Evolutionary conservation across 1,140 invertebrate species (phyloP).

Genomic region (Asobara japonica): DNA sequence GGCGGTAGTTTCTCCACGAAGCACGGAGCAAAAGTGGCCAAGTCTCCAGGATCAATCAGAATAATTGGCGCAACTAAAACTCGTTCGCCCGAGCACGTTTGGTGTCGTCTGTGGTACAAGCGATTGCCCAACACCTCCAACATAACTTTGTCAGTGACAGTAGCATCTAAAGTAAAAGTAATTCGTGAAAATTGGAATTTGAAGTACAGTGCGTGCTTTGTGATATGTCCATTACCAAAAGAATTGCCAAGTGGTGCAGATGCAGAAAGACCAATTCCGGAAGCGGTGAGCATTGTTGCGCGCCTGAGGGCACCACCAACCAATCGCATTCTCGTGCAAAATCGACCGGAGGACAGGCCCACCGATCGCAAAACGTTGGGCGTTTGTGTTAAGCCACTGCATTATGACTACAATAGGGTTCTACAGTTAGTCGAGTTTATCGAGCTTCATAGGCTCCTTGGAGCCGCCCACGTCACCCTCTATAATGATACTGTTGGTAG

Average conservation of each 20-base stretch:
- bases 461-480: constrained; percentile 89
- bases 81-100: constrained; percentile 81
- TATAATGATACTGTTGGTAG: constrained; percentile 90
- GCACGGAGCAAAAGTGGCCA: constrained; percentile 23
- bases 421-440: constrained; percentile 91
- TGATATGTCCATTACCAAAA: constrained; percentile 79
- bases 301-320: constrained; percentile 69
- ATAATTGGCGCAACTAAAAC: constrained; percentile 90
- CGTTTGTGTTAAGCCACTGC: constrained; percentile 94
- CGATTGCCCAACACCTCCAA: constrained; percentile 50
- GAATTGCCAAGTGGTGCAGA: constrained; percentile 55
- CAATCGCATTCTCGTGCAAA: constrained; percentile 71
- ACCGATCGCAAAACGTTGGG: constrained; percentile 70
- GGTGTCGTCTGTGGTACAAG: constrained; percentile 85
- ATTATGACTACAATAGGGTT: constrained; percentile 86
- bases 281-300: constrained; percentile 73
- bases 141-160: constrained; percentile 70
- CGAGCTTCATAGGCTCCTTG: constrained; percentile 87
- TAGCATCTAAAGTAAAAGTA: constrained; percentile 82
- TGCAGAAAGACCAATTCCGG: constrained; percentile 58
- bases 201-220: constrained; percentile 91
- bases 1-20: constrained; percentile 57
- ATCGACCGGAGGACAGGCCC: constrained; percentile 63
- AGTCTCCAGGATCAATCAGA: constrained; percentile 71
- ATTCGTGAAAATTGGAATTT: constrained; percentile 95